Evolutionary conservation across 2,113 vertebrate species (phyloP).

Genomic region (Erpornis zantholeuca): DNA sequence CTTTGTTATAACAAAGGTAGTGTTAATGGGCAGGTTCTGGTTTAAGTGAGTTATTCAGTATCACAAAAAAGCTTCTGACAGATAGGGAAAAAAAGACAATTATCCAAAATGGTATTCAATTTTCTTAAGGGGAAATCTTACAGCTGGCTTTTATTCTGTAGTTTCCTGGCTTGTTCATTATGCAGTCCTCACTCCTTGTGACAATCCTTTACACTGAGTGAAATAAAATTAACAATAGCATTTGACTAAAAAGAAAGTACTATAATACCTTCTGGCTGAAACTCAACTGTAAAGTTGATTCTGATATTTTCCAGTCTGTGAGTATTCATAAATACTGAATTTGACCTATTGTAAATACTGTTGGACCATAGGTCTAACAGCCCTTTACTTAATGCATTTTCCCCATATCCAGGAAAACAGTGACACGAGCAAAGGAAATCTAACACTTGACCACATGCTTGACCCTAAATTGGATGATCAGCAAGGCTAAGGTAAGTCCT

Average conservation of each 20-base stretch:
- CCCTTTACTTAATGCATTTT: not conserved
- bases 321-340: not conserved
- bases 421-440: not conserved
- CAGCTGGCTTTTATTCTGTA: not conserved
- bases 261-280: not conserved
- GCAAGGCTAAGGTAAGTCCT: not conserved
- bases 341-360: not conserved
- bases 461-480: not conserved
- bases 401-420: not conserved
- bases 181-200: not conserved
- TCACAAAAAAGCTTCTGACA: not conserved
- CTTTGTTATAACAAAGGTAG: slow-evolving; percentile 8
- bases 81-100: not conserved
- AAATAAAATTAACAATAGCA: not conserved
- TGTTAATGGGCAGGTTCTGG: not conserved
- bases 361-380: not conserved
- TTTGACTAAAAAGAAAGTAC: not conserved
- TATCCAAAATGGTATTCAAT: not conserved
- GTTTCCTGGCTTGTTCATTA: not conserved
- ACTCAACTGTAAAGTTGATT: not conserved
- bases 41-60: slow-evolving; percentile 30
- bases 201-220: not conserved
- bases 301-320: not conserved
- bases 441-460: not conserved
- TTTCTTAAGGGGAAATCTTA: slow-evolving; percentile 28